Evolutionary conservation across 1,140 invertebrate species (phyloP), one percentile per base, ranked within the genome.

Genomic region (Cherax destructor): DNA sequence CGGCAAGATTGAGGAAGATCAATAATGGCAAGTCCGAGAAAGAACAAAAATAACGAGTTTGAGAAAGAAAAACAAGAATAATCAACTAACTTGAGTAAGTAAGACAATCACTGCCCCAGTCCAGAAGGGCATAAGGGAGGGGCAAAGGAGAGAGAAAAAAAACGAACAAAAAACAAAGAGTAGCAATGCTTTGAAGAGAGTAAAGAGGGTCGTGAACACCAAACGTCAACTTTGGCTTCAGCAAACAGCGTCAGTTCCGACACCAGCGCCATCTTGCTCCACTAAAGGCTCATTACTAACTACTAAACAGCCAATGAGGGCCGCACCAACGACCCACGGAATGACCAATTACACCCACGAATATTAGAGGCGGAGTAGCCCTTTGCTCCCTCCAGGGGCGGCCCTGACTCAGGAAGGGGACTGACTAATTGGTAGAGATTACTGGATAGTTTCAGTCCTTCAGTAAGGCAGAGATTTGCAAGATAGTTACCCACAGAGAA

Each of bases 221-320:
- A 86, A 24, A 47, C 84, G 84, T 86, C 84, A 86, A 69, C 72
- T 77, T 86, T 69, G 77, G 84, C 77, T 72, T 86, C 72, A 69
- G 84, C 11, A 74, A 72, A 24, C 72, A 50, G 69, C 69, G 76
- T 69, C 76, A 50, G n/a, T 77, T 52, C 49, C 18, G 72, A 65
- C 69, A 86, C 18, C 69, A 86, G 59, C 84, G 84, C 69, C 84
- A 74, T 74, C 84, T 74, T 77, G 84, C 72, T 86, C 84, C 65
- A 86, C 84, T 86, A 74, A 77, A 86, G 84, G 21, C 72, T 86
- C 84, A 77, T 86, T 86, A 86, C 84, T 69, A 59, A 86, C 84
- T 86, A 86, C 84, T 86, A 74, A 86, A 86, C 72, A 86, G 84
- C 84, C 84, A 86, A 77, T 86, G 69, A 86, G 84, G 84, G 74